Evolutionary conservation across 2,888 invertebrate species (phyloP).

Genomic region (Melinopterus prodromus): DNA sequence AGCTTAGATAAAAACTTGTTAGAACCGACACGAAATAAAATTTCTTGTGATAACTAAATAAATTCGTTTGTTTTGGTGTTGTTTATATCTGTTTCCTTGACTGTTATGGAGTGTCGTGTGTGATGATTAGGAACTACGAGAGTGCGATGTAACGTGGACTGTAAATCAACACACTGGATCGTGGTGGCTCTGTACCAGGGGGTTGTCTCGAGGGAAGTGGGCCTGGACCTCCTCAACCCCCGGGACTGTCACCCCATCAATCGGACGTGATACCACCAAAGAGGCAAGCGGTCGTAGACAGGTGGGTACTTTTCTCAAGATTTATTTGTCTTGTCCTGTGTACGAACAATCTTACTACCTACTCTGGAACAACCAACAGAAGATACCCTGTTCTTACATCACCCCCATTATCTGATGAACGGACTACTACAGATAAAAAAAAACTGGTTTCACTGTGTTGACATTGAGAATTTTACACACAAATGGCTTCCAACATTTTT

Average conservation of each 20-base stretch:
- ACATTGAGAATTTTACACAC: neutral
- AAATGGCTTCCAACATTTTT: neutral
- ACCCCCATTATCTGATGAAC: neutral
- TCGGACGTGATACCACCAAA: constrained; percentile 79
- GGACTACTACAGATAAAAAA: neutral
- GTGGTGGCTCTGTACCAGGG: constrained; percentile 67
- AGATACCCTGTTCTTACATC: constrained; percentile 1
- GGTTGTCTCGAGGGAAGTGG: constrained; percentile 82
- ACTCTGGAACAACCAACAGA: neutral
- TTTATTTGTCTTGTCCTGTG: constrained; percentile 32
- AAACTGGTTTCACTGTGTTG: neutral
- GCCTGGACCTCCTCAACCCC: constrained; percentile 69
- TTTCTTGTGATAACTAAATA: neutral
- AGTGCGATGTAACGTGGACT: constrained; percentile 31
- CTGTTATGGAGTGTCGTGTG: constrained; percentile 5
- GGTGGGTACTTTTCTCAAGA: constrained; percentile 58
- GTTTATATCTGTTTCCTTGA: neutral
- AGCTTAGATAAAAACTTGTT: constrained; percentile 37
- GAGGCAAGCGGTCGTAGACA: constrained; percentile 85
- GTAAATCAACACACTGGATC: constrained; percentile 58
- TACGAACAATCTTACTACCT: constrained; percentile 9
- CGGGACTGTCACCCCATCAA: constrained; percentile 70
- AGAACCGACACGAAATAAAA: constrained; percentile 28
- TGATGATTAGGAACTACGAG: constrained; percentile 34
- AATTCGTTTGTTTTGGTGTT: neutral